A percentile compares a stretch with the other conserved stretches of the same genome.
phyloP scores from a whole-genome alignment of 1,140 invertebrate species.

The Hyles vespertilio region DNA sequence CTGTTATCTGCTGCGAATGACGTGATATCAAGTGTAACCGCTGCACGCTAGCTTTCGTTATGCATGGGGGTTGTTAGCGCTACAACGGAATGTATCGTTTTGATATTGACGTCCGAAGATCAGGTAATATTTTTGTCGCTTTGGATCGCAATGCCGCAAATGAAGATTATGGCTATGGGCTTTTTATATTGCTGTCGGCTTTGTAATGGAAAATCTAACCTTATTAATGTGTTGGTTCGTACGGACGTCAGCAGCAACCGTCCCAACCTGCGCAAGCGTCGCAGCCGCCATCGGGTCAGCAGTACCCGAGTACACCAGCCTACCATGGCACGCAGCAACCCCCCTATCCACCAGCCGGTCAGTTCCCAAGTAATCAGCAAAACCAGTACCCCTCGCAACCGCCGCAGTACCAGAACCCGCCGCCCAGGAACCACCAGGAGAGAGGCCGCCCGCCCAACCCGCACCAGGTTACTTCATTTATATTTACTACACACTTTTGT shows the following conservation, averaged over 20 bases:
- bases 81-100: slow-evolving; percentile 64
- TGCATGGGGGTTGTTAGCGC: slow-evolving; percentile 71
- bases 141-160: slow-evolving; percentile 55
- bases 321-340: slow-evolving; percentile 74
- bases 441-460: slow-evolving; percentile 66
- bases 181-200: slow-evolving; percentile 68
- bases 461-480: slow-evolving; percentile 51
- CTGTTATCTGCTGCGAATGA: slow-evolving; percentile 55
- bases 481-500: slow-evolving; percentile 9
- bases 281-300: slow-evolving; percentile 73
- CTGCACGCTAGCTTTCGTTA: slow-evolving; percentile 74
- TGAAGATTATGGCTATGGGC: slow-evolving; percentile 54
- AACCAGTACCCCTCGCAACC: slow-evolving; percentile 56
- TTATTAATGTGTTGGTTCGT: slow-evolving; percentile 76
- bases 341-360: slow-evolving; percentile 63
- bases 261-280: slow-evolving; percentile 77
- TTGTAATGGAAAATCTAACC: slow-evolving; percentile 74
- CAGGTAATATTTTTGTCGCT: slow-evolving; percentile 69
- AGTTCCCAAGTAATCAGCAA: slow-evolving; percentile 70
- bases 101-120: slow-evolving; percentile 37
- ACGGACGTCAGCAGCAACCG: slow-evolving; percentile 75
- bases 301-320: slow-evolving; percentile 71
- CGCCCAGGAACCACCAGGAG: slow-evolving; percentile 65
- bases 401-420: slow-evolving; percentile 64
- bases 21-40: slow-evolving; percentile 59